Evolutionary conservation across 2,113 vertebrate species (phyloP).

Genomic region (Calypte anna): DNA sequence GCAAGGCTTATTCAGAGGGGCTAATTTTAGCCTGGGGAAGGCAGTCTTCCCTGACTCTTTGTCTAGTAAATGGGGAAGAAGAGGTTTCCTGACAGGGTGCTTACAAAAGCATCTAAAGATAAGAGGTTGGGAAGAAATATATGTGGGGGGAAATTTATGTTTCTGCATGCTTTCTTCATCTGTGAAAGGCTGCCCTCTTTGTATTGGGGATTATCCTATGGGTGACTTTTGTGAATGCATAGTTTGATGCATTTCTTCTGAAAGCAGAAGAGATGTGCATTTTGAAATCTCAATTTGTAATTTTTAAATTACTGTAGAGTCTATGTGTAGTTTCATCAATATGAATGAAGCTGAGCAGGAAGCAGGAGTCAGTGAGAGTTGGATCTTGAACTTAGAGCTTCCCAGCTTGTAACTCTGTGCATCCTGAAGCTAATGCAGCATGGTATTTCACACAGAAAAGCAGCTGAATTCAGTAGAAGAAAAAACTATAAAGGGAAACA

Average conservation of each 20-base stretch:
- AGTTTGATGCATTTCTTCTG: background rate
- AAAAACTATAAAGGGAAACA: background rate
- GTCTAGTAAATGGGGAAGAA: constrained; percentile 24
- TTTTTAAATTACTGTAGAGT: constrained; percentile 22
- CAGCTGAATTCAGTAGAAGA: background rate
- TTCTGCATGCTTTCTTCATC: background rate
- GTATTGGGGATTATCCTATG: background rate
- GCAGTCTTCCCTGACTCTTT: constrained; percentile 6
- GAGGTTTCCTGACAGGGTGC: constrained; percentile 6
- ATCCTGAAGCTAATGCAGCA: background rate
- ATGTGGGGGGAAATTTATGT: constrained; percentile 10
- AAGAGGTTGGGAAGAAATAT: background rate
- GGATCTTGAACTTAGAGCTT: background rate
- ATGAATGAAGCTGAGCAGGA: background rate
- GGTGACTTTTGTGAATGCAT: background rate
- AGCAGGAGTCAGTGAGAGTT: background rate
- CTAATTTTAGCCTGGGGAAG: constrained; percentile 23
- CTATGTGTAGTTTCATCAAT: constrained; percentile 25
- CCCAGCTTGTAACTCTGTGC: background rate
- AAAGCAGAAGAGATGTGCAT: constrained; percentile 24
- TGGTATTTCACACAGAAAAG: background rate
- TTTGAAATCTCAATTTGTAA: constrained; percentile 3
- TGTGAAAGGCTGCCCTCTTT: background rate
- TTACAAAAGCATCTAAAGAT: background rate
- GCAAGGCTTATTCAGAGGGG: constrained; percentile 25